A percentile compares a stretch with the other conserved stretches of the same genome.
Evolutionary conservation across 35 echinoderm and acorn worm species (phyloP).

Genomic region (Stichopus chloronotus): DNA sequence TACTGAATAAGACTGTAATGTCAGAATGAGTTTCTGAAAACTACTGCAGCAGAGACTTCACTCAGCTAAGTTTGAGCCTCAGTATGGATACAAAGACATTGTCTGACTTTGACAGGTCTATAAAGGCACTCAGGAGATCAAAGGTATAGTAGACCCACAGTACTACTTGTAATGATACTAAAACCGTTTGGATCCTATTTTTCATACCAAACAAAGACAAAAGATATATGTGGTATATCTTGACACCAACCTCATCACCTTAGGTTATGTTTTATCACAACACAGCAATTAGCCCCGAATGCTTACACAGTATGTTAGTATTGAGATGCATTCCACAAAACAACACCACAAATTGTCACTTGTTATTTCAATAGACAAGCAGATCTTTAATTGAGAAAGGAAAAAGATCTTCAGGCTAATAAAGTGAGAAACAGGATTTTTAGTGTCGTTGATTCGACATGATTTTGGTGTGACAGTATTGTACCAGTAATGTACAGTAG

Average conservation of each 20-base stretch:
- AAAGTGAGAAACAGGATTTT: too few species aligned
- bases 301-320: background rate
- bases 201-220: background rate
- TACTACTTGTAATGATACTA: background rate
- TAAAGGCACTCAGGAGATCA: slow-evolving; percentile 12
- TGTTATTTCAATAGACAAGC: too few species aligned
- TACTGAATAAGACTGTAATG: too few species aligned
- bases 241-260: background rate
- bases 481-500: too few species aligned
- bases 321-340: background rate
- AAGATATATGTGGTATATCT: background rate
- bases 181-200: background rate
- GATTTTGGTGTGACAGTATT: too few species aligned
- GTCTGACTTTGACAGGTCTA: slow-evolving; percentile 8
- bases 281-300: background rate
- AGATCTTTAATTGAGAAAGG: too few species aligned
- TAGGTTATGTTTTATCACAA: background rate
- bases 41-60: too few species aligned
- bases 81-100: slow-evolving; percentile 10
- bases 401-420: too few species aligned
- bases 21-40: too few species aligned
- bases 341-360: too few species aligned
- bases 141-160: background rate
- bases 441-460: too few species aligned
- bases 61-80: background rate